Base-by-base conservation (phyloP, 2,888 invertebrate species). In the Corbicula japonica region DNA sequence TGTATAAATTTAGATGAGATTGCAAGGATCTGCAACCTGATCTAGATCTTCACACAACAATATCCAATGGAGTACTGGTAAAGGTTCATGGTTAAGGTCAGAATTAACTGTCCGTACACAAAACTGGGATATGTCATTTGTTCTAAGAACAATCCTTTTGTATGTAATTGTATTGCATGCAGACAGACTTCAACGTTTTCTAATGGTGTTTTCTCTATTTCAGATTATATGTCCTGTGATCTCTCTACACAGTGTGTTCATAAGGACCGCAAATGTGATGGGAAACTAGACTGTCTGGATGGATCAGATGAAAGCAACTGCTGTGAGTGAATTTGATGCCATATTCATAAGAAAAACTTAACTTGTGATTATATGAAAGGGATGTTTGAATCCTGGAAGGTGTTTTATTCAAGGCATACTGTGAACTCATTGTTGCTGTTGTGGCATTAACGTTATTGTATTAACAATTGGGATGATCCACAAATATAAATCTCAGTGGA, bases 151-250 rank as follows among this genome's bases (percentile, higher is more conserved):
- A n/a, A n/a, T n/a, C n/a, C n/a, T n/a, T n/a, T n/a, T n/a, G n/a
- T n/a, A n/a, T n/a, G n/a, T n/a, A n/a, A n/a, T n/a, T n/a, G n/a
- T n/a, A n/a, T n/a, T n/a, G n/a, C n/a, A n/a, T n/a, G n/a, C n/a
- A n/a, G n/a, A n/a, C n/a, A n/a, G n/a, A n/a, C n/a, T n/a, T n/a
- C n/a, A n/a, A n/a, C n/a, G n/a, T n/a, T n/a, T n/a, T n/a, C n/a
- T n/a, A n/a, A n/a, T n/a, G n/a, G n/a, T n/a, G n/a, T n/a, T n/a
- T n/a, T n/a, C n/a, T n/a, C n/a, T n/a, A n/a, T 56, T 44, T 54
- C 56, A 72, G 71, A 56, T 50, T 63, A 62, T 34, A 32, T 28
- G 21, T 38, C 34, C 21, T 72, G 71, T 62, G 71, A 72, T 26
- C 1, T 30, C 6, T 21, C 41, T 6, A 32, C 35, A 1, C 52